Percentiles rank a stretch among this genome's conserved stretches.
phyloP scores from a whole-genome alignment of 2,113 vertebrate genomes.

The Indicator maculatus region DNA sequence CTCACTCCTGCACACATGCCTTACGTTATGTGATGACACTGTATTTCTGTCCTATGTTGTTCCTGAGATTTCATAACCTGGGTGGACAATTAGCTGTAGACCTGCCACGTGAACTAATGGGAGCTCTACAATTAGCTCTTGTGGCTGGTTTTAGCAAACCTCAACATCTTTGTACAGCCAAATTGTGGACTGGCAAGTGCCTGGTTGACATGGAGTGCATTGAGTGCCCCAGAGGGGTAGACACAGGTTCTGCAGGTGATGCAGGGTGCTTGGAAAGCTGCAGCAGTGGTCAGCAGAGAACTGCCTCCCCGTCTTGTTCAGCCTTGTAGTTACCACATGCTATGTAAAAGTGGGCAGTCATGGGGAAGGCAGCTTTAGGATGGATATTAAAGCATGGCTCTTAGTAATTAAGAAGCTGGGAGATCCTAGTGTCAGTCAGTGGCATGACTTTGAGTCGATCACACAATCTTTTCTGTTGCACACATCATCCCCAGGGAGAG shows the following conservation, averaged over 20 bases:
- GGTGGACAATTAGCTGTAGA: not conserved
- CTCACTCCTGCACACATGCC: not conserved
- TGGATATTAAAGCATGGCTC: not conserved
- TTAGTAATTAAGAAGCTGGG: not conserved
- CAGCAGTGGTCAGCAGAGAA: not conserved
- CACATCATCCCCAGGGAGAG: not conserved
- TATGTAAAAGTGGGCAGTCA: not conserved
- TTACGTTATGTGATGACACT: not conserved
- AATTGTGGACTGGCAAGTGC: not conserved
- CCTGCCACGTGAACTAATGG: not conserved
- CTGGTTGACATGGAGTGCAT: accelerated
- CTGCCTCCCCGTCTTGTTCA: not conserved
- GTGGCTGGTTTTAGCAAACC: not conserved
- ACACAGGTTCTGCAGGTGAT: not conserved
- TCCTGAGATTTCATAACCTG: not conserved
- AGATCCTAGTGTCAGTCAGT: not conserved
- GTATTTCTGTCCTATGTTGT: not conserved
- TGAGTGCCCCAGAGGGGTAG: accelerated
- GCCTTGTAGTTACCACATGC: not conserved
- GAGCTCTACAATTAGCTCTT: not conserved
- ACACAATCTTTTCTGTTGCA: not conserved
- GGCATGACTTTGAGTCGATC: not conserved
- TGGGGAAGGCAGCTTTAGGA: not conserved
- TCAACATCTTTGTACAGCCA: not conserved
- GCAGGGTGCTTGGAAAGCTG: not conserved